Evolutionary conservation across 2,888 invertebrate species (phyloP).

Genomic region (Strigamia maritima): DNA sequence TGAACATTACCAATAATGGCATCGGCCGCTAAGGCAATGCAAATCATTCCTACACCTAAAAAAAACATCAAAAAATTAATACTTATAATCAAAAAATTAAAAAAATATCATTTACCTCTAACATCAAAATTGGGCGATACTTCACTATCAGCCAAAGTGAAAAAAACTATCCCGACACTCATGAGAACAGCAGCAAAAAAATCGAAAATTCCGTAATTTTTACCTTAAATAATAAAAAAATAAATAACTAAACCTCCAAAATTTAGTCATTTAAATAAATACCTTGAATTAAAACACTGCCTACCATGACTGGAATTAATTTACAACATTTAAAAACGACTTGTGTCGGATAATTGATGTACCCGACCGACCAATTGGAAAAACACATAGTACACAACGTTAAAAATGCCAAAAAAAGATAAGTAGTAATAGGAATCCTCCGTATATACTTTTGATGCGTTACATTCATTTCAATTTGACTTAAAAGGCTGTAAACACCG

Average conservation of each 20-base stretch:
- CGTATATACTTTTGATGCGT: conserved; percentile 46
- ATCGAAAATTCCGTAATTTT: conserved; percentile 77
- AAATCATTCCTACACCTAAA: conserved; percentile 57
- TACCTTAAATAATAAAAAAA: conserved; percentile 57
- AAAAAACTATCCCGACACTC: conserved; percentile 85
- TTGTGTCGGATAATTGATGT: conserved; percentile 94
- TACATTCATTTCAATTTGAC: conserved; percentile 68
- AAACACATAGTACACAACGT: conserved; percentile 95
- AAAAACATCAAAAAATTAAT: conserved; percentile 30
- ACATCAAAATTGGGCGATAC: conserved; percentile 61
- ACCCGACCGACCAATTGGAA: conserved; percentile 89
- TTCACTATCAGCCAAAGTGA: conserved; percentile 75
- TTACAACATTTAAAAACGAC: conserved; percentile 97
- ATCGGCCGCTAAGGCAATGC: conserved; percentile 84
- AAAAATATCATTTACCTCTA: conserved; percentile 53
- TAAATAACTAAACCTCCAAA: background rate
- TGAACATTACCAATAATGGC: conserved; percentile 96
- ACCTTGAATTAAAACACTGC: conserved; percentile 83
- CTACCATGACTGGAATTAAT: conserved; percentile 89
- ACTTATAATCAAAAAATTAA: background rate
- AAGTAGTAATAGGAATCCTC: conserved; percentile 72
- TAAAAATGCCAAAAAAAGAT: conserved; percentile 75
- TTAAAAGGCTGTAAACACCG: conserved; percentile 76
- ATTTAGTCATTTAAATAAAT: background rate
- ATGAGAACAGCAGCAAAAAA: conserved; percentile 78